Evolutionary conservation across 2,888 invertebrate genomes (phyloP).

Genomic region (Caenorhabditis drosophilae): DNA sequence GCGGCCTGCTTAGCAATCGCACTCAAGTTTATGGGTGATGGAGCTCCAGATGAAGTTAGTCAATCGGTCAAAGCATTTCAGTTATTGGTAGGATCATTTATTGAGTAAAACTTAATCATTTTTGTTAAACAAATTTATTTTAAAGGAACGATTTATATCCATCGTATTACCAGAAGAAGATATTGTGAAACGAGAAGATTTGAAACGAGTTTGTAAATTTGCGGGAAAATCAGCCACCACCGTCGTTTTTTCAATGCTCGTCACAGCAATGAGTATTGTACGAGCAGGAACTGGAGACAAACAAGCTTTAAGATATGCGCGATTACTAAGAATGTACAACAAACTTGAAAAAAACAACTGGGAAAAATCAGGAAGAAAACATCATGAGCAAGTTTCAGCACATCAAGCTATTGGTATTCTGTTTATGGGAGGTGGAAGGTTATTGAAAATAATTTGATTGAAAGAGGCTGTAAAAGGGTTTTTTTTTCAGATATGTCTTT

Average conservation of each 20-base stretch:
- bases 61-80: not conserved
- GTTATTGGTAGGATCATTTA: not conserved
- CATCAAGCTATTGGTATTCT: conserved; percentile 91
- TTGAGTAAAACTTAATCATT: too few species aligned
- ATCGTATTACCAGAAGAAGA: conserved; percentile 25
- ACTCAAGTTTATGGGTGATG: conserved; percentile 78
- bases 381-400: conserved; percentile 91
- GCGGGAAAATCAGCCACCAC: conserved; percentile 16
- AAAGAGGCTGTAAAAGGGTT: not conserved
- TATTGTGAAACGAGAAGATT: conserved; percentile 4
- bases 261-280: conserved; percentile 27
- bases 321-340: conserved; percentile 15
- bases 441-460: not conserved
- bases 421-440: conserved; percentile 91
- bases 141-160: not conserved
- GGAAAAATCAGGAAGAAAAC: conserved; percentile 77
- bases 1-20: conserved; percentile 93
- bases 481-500: conserved; percentile 69
- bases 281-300: conserved; percentile 31
- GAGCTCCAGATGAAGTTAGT: conserved; percentile 7
- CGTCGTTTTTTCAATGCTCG: conserved; percentile 12
- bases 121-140: too few species aligned
- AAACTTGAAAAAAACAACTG: conserved; percentile 23
- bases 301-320: conserved; percentile 20
- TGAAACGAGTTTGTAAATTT: conserved; percentile 12